These are phyloP conservation scores for Macrosiphum euphorbiae DNA, from an alignment of 2,888 invertebrate genomes.

Conservation along the genomic window DNA sequence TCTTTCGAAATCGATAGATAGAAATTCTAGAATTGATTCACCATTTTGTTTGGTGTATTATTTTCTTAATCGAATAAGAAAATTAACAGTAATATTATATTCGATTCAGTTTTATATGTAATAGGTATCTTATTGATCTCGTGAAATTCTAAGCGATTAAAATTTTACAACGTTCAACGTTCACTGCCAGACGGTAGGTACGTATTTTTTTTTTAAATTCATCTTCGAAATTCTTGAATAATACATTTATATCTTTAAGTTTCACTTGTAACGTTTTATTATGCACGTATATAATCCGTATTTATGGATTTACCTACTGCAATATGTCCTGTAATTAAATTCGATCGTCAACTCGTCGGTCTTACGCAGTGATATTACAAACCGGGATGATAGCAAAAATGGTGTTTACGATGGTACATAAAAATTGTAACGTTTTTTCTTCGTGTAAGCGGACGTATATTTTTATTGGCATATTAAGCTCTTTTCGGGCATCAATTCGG, in stretches of 20 bases:
- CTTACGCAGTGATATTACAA: neutral
- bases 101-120: neutral
- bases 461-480: neutral
- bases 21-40: neutral
- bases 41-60: neutral
- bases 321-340: neutral
- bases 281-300: neutral
- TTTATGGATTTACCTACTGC: neutral
- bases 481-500: constrained; percentile 2
- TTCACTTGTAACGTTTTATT: neutral
- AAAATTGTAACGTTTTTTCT: neutral
- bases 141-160: neutral
- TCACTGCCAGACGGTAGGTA: neutral
- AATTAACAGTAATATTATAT: neutral
- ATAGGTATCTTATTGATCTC: neutral
- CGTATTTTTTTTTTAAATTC: neutral
- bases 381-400: neutral
- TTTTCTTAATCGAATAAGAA: neutral
- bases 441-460: neutral
- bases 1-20: neutral
- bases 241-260: neutral
- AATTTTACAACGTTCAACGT: neutral
- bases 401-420: neutral
- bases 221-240: neutral
- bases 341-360: neutral